Conservation (phyloP, 2,113 vertebrate genomes). For the Tamias sibiricus region DNA sequence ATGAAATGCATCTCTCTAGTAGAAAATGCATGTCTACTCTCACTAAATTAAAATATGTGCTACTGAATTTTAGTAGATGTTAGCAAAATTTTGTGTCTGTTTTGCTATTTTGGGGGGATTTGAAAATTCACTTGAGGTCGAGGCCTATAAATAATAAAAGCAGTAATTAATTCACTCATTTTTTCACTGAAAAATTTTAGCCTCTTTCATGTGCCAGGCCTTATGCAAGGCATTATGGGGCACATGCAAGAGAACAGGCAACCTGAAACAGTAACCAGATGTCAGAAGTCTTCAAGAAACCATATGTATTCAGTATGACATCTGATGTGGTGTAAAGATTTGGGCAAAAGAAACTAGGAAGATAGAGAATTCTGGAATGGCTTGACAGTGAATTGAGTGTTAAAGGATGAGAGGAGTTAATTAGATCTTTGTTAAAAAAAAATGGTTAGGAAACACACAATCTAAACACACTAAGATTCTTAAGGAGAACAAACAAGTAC, state of each 20-base stretch:
- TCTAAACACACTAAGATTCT: not conserved
- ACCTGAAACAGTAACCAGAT: not conserved
- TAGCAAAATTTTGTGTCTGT: not conserved
- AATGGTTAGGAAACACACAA: not conserved
- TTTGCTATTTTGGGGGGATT: not conserved
- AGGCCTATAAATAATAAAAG: not conserved
- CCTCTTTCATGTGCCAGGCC: not conserved
- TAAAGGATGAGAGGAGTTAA: not conserved
- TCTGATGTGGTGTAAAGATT: not conserved
- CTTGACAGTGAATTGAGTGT: not conserved
- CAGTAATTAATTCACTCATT: not conserved
- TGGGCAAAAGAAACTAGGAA: not conserved
- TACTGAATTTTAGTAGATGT: not conserved
- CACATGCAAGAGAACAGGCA: not conserved
- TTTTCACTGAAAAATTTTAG: not conserved
- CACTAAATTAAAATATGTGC: not conserved
- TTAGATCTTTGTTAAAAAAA: not conserved
- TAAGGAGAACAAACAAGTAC: not conserved
- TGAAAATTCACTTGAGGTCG: slow-evolving; percentile 18
- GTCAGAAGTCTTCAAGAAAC: not conserved
- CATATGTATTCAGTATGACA: not conserved
- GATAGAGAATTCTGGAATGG: not conserved
- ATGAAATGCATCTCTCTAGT: not conserved
- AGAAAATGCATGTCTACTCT: not conserved
- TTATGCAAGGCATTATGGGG: not conserved